These are phyloP conservation scores for Brachionichthys hirsutus DNA, from an alignment of 2,113 vertebrate genomes.

Conservation along the genomic window DNA sequence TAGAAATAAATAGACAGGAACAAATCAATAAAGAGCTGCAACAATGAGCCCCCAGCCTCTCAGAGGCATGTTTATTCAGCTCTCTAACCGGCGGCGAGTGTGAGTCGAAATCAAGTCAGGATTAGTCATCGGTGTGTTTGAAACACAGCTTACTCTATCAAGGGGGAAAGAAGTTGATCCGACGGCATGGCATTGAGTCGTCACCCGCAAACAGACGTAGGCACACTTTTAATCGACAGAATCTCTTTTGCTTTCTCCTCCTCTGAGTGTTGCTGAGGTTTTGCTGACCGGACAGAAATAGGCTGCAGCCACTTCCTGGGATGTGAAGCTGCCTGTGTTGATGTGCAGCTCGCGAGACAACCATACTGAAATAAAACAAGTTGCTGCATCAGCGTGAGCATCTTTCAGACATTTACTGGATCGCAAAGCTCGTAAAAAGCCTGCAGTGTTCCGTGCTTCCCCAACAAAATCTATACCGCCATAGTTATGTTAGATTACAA, in stretches of 20 bases:
- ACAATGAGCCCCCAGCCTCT: constrained; percentile 32
- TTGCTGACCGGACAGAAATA: constrained; percentile 40
- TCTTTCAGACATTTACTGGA: no score
- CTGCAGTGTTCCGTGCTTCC: no score
- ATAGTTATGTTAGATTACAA: no score
- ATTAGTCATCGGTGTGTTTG: constrained; percentile 9
- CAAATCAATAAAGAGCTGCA: constrained; percentile 58
- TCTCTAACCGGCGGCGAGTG: constrained; percentile 17
- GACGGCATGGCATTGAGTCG: constrained; percentile 1
- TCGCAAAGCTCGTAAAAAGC: no score
- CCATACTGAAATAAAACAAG: constrained; percentile 19
- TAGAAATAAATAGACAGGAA: constrained; percentile 55
- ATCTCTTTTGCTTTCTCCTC: constrained; percentile 7
- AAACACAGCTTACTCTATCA: neutral
- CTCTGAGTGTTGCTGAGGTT: constrained; percentile 11
- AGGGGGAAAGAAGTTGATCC: constrained; percentile 4
- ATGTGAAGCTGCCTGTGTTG: constrained; percentile 41
- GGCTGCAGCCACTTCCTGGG: constrained; percentile 19
- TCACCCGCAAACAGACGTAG: neutral
- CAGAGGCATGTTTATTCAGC: constrained; percentile 40
- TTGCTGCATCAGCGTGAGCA: no score
- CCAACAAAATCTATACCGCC: no score
- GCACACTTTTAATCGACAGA: no score
- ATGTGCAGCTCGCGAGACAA: constrained; percentile 32
- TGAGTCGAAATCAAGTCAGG: constrained; percentile 30